phyloP scores from a whole-genome alignment of 2,888 invertebrate species.

The Leptothorax acervorum region DNA sequence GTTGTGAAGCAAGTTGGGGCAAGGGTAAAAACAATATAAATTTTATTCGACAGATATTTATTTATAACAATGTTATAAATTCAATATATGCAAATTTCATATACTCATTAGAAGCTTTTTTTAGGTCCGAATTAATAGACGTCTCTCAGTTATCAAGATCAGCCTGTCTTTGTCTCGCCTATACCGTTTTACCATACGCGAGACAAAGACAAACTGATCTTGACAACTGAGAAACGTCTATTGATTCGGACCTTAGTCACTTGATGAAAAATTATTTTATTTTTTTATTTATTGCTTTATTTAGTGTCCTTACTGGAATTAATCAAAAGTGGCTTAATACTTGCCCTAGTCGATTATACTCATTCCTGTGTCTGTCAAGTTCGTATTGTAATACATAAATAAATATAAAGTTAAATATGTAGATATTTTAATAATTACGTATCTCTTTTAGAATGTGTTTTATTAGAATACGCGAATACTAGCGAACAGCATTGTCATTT shows the following conservation, averaged over 20 bases:
- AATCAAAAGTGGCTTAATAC: slow-evolving; percentile 18
- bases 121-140: no score
- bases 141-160: no score
- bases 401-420: neutral
- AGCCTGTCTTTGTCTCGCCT: no score
- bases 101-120: slow-evolving; percentile 15
- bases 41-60: neutral
- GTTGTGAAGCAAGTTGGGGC: neutral
- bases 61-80: slow-evolving; percentile 4
- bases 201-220: no score
- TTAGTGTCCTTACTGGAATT: neutral
- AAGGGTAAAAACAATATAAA: slow-evolving; percentile 10
- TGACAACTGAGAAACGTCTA: no score
- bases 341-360: slow-evolving; percentile 17
- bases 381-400: slow-evolving; percentile 6
- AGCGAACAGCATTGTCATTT: neutral
- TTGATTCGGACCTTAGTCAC: neutral
- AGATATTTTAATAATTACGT: slow-evolving; percentile 14
- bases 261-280: neutral
- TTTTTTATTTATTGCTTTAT: slow-evolving; percentile 22
- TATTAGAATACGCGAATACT: slow-evolving; percentile 25
- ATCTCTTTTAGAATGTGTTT: slow-evolving; percentile 7
- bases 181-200: no score
- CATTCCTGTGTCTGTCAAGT: slow-evolving; percentile 32
- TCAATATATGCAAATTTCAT: neutral